Evolutionary conservation across 2,113 vertebrate genomes (phyloP).

Genomic region (Oxygymnocypris stewartii): DNA sequence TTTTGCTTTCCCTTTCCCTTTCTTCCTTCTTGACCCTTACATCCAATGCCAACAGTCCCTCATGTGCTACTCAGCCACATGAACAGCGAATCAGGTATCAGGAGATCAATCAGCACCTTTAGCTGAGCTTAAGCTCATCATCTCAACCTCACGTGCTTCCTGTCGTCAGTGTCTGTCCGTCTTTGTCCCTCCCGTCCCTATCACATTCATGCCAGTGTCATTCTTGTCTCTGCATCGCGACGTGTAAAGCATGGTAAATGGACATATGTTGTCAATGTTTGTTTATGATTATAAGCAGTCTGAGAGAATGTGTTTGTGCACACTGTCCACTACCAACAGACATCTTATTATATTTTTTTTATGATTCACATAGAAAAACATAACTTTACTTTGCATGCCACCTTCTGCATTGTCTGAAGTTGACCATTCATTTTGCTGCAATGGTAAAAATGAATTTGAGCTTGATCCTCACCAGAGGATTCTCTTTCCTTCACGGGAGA

Average conservation of each 20-base stretch:
- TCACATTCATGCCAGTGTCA: conserved; percentile 33
- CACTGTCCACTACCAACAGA: background rate
- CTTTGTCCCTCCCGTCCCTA: background rate
- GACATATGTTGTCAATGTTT: conserved; percentile 27
- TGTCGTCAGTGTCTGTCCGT: conserved; percentile 33
- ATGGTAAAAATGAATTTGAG: conserved; percentile 60
- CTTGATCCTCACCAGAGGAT: conserved; percentile 33
- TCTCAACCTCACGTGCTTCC: conserved; percentile 31
- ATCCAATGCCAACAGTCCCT: conserved; percentile 84
- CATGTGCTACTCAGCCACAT: conserved; percentile 90
- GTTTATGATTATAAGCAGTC: conserved; percentile 18
- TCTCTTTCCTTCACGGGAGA: conserved; percentile 56
- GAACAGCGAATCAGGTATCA: conserved; percentile 92
- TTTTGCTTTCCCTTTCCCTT: conserved; percentile 51
- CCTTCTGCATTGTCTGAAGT: conserved; percentile 49
- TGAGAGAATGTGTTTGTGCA: background rate
- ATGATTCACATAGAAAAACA: background rate
- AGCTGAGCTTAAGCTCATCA: conserved; percentile 39
- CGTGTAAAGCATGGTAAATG: conserved; percentile 53
- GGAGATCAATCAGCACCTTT: conserved; percentile 59
- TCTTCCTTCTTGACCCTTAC: conserved; percentile 60
- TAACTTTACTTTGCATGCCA: conserved; percentile 53
- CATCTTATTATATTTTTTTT: conserved; percentile 18
- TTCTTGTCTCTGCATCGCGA: conserved; percentile 40
- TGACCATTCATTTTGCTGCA: conserved; percentile 58